A percentile compares a stretch with the other conserved stretches of the same genome.
phyloP scores from a whole-genome alignment of 37 sponge, comb jelly and placozoan species.

The Ephydatia muelleri region DNA sequence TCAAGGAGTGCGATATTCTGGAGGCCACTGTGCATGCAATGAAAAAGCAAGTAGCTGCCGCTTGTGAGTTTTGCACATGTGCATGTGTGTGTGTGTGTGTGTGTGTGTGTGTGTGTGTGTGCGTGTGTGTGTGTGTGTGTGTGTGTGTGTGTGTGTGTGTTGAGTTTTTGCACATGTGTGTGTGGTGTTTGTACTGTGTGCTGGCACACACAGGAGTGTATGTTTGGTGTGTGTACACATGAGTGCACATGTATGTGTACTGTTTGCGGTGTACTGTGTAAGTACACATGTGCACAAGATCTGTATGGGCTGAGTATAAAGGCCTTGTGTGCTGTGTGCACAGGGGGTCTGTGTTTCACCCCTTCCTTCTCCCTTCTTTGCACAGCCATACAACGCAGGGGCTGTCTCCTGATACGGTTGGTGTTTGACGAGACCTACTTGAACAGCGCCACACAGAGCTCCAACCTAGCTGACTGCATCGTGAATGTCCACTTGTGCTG shows the following conservation, averaged over 20 bases:
- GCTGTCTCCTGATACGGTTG: conserved; percentile 46
- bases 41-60: conserved; percentile 26
- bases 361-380: neutral
- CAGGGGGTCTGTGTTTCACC: neutral
- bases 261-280: neutral
- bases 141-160: conserved; percentile 4
- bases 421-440: conserved; percentile 16
- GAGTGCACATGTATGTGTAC: neutral
- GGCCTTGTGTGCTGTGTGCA: neutral
- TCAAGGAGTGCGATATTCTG: conserved; percentile 33
- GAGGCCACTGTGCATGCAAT: conserved; percentile 15
- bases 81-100: neutral
- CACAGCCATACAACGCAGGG: conserved; percentile 50
- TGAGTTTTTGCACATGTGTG: neutral
- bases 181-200: neutral
- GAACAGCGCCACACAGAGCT: conserved; percentile 6
- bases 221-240: neutral
- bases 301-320: neutral
- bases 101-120: conserved; percentile 16
- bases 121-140: neutral
- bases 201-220: too few species aligned
- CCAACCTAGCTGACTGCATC: conserved; percentile 11
- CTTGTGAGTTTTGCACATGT: conserved; percentile 16
- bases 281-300: neutral
- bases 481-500: conserved; percentile 30